Percentiles rank a stretch among this genome's conserved stretches.
phyloP scores from a whole-genome alignment of 2,113 vertebrate species.

The Anguilla rostrata region DNA sequence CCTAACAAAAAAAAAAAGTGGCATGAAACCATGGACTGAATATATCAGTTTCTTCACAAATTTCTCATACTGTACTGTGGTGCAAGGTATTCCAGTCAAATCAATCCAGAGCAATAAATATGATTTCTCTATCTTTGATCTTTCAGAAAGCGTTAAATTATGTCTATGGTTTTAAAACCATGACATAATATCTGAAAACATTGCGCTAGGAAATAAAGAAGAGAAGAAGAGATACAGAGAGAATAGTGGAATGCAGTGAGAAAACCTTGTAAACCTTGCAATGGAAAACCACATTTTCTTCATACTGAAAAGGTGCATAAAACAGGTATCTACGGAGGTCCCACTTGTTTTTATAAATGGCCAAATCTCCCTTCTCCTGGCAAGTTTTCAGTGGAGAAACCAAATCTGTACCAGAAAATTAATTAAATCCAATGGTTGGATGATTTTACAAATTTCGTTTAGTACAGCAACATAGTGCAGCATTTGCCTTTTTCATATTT shows the following conservation, averaged over 20 bases:
- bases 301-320: slow-evolving; percentile 7
- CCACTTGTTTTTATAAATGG: background rate
- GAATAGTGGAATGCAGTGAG: background rate
- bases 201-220: background rate
- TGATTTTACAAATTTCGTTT: too few species aligned
- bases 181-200: background rate
- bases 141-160: background rate
- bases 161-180: background rate
- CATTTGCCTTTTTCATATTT: too few species aligned
- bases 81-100: background rate
- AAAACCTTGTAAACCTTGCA: background rate
- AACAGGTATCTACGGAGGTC: background rate
- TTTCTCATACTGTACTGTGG: slow-evolving; percentile 11
- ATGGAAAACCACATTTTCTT: slow-evolving; percentile 1
- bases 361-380: background rate
- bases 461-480: too few species aligned
- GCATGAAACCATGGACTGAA: background rate
- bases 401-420: background rate
- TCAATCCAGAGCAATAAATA: slow-evolving; percentile 12
- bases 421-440: too few species aligned
- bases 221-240: background rate
- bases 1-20: background rate
- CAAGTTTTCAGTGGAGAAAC: background rate
- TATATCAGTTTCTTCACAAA: background rate
- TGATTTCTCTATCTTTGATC: slow-evolving; percentile 21